These are phyloP conservation scores for Geothlypis trichas DNA, from an alignment of 2,113 vertebrate species.

Conservation along the genomic window DNA sequence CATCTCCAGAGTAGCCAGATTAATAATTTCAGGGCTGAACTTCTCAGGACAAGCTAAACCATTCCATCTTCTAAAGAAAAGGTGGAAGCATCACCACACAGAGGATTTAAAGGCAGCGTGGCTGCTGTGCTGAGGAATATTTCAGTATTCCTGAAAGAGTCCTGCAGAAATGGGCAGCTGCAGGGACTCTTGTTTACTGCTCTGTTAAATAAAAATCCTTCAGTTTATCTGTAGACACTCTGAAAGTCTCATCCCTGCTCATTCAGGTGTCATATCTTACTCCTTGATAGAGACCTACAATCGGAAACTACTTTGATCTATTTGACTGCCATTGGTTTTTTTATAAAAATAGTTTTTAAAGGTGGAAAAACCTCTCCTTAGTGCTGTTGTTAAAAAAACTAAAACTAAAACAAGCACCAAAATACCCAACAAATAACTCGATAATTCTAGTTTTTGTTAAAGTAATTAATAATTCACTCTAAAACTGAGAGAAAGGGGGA, in stretches of 20 bases:
- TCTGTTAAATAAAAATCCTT: background rate
- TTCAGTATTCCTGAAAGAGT: background rate
- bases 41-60: background rate
- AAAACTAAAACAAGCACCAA: background rate
- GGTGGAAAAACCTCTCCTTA: background rate
- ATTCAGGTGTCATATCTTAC: background rate
- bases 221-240: background rate
- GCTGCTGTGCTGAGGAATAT: background rate
- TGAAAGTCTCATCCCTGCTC: background rate
- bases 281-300: background rate
- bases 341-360: background rate
- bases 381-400: fast-evolving
- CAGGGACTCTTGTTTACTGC: background rate
- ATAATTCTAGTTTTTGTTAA: background rate
- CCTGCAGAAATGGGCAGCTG: background rate
- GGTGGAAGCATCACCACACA: fast-evolving
- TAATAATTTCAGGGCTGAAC: background rate
- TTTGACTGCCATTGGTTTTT: background rate
- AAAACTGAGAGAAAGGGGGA: background rate
- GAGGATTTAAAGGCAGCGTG: background rate
- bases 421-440: background rate
- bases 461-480: background rate
- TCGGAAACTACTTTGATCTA: background rate
- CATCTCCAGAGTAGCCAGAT: background rate
- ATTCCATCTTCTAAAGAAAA: background rate